These are phyloP conservation scores for Pseudolycoriella hygida DNA, from an alignment of 2,888 invertebrate species.

Conservation along the genomic window DNA sequence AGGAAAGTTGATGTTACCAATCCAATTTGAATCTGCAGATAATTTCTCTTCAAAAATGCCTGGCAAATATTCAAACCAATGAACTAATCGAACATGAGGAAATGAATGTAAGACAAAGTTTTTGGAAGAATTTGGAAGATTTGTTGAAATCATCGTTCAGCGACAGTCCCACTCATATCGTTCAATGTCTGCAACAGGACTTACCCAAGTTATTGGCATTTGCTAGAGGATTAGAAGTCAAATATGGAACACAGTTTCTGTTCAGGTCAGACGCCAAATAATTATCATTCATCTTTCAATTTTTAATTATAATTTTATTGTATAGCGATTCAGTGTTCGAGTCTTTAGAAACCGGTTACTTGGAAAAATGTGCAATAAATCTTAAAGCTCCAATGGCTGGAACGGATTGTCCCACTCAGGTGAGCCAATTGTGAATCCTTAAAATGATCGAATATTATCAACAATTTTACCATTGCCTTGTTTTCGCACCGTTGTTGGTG, in stretches of 20 bases:
- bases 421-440: too few relatives aligned
- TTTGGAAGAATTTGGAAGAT: constrained; percentile 34
- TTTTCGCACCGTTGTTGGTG: too few relatives aligned
- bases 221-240: constrained; percentile 21
- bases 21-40: constrained; percentile 10
- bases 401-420: constrained; percentile 20
- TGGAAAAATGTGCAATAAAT: constrained; percentile 25
- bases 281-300: not conserved
- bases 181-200: constrained; percentile 26
- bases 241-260: constrained; percentile 18
- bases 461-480: too few relatives aligned
- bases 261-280: too few relatives aligned
- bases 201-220: constrained; percentile 23
- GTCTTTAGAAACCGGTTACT: constrained; percentile 24
- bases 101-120: constrained; percentile 31
- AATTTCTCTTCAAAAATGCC: constrained; percentile 23
- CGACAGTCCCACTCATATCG: constrained; percentile 23
- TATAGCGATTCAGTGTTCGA: constrained; percentile 19
- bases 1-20: too few relatives aligned
- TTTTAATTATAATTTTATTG: not conserved
- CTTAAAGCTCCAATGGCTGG: constrained; percentile 23
- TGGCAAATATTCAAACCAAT: constrained; percentile 15
- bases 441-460: too few relatives aligned
- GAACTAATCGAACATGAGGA: constrained; percentile 28
- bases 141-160: constrained; percentile 26